These are phyloP conservation scores for Maccullochella peelii DNA, from an alignment of 2,113 vertebrate species.

Conservation along the genomic window DNA sequence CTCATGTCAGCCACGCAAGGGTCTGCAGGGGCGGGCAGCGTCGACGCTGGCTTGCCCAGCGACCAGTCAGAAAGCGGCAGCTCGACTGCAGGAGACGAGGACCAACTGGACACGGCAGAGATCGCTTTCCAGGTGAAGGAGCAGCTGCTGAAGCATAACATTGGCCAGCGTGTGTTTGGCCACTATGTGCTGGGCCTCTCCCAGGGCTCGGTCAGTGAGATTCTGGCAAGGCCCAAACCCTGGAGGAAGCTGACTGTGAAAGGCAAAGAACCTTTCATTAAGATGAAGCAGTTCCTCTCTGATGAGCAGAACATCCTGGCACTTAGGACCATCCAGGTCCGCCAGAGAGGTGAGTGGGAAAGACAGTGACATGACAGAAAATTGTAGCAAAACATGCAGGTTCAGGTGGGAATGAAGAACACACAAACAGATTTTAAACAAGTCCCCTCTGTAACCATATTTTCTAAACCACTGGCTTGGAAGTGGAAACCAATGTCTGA, in stretches of 20 bases:
- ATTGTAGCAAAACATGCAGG: neutral
- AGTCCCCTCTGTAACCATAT: neutral
- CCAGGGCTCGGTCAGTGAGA: slow-evolving; percentile 98
- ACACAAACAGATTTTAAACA: neutral
- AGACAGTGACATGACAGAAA: neutral
- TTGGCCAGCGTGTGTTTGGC: slow-evolving; percentile 96
- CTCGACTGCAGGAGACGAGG: slow-evolving; percentile 86
- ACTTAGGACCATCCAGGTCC: slow-evolving; percentile 97
- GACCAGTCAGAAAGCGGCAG: slow-evolving; percentile 88
- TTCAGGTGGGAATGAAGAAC: neutral
- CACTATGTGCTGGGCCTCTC: slow-evolving; percentile 98
- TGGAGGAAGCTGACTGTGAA: slow-evolving; percentile 99
- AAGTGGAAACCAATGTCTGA: neutral
- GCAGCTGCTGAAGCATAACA: slow-evolving; percentile 98
- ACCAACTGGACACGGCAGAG: slow-evolving; percentile 95
- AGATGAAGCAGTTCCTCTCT: slow-evolving; percentile 99
- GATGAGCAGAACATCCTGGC: slow-evolving; percentile 99
- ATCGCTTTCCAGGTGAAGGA: slow-evolving; percentile 99
- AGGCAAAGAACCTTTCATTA: slow-evolving; percentile 98
- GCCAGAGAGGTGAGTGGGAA: slow-evolving; percentile 94
- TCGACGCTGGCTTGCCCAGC: slow-evolving; percentile 82
- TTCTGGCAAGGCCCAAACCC: slow-evolving; percentile 97
- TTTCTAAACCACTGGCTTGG: neutral
- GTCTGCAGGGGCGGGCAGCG: slow-evolving; percentile 35
- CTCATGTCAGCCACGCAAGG: slow-evolving; percentile 79